phyloP scores from a whole-genome alignment of 2,797 vertebrate genomes.

The Poecile montanus region DNA sequence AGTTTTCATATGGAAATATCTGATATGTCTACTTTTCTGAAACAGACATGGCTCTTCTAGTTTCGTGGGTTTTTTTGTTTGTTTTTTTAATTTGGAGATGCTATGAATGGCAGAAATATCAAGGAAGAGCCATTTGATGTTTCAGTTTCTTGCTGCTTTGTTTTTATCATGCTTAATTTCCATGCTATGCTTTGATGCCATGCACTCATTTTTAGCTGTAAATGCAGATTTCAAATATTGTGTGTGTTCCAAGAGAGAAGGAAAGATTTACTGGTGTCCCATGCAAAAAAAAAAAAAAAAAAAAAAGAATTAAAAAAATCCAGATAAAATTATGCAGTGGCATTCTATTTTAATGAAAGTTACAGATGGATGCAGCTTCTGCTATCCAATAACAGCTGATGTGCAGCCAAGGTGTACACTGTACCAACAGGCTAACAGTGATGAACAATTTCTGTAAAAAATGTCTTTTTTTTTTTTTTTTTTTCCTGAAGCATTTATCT shows the following conservation, averaged over 20 bases:
- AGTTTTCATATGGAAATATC: background rate
- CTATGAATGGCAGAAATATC: background rate
- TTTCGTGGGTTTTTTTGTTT: background rate
- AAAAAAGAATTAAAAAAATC: background rate
- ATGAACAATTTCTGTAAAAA: constrained; percentile 20
- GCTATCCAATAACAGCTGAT: constrained; percentile 46
- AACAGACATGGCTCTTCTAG: background rate
- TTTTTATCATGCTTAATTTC: constrained; percentile 37
- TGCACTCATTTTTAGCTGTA: background rate
- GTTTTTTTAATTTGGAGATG: background rate
- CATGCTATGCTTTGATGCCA: constrained; percentile 5
- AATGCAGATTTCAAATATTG: background rate
- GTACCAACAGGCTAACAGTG: background rate
- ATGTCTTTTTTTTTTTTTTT: background rate
- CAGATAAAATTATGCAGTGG: constrained; percentile 44
- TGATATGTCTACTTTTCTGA: background rate
- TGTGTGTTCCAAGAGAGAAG: background rate
- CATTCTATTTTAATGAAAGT: constrained; percentile 61
- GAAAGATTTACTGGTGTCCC: background rate
- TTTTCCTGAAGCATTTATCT: background rate
- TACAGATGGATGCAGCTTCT: constrained; percentile 64
- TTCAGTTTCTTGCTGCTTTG: constrained; percentile 15
- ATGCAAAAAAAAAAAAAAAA: background rate
- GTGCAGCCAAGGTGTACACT: constrained; percentile 48
- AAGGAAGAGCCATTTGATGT: constrained; percentile 16